phyloP scores from a whole-genome alignment of 2,113 vertebrate species.

The Shinisaurus crocodilurus region DNA sequence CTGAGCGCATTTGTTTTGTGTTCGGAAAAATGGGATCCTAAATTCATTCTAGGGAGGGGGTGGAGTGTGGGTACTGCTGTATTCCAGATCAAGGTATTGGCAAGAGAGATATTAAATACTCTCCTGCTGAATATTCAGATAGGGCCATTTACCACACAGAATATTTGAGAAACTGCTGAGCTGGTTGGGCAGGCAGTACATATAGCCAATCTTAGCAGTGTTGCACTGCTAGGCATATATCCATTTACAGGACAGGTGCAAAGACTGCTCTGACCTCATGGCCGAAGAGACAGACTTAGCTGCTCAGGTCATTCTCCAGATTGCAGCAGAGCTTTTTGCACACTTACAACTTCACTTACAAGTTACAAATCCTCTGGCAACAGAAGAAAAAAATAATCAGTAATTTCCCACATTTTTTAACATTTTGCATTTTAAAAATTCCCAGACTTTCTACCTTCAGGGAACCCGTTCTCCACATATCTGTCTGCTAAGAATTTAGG shows the following conservation, averaged over 20 bases:
- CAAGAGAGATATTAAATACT: not conserved
- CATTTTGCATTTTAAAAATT: not conserved
- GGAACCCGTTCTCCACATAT: too few relatives aligned
- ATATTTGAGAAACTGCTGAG: slow-evolving; percentile 10
- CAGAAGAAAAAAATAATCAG: not conserved
- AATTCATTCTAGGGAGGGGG: not conserved
- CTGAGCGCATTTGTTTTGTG: too few relatives aligned
- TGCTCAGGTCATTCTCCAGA: slow-evolving; percentile 2
- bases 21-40: not conserved
- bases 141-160: not conserved
- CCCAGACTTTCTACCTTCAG: not conserved
- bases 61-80: not conserved
- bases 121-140: not conserved
- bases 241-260: slow-evolving; percentile 50
- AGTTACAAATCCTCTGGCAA: not conserved
- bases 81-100: not conserved
- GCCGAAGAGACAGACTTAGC: slow-evolving; percentile 4
- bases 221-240: slow-evolving; percentile 35
- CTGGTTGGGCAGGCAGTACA: slow-evolving; percentile 1
- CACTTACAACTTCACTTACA: not conserved
- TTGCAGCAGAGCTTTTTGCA: not conserved
- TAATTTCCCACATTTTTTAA: not conserved
- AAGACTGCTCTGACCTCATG: slow-evolving; percentile 16
- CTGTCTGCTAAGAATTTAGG: too few relatives aligned
- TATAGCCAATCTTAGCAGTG: slow-evolving; percentile 42